A percentile compares a stretch with the other conserved stretches of the same genome.
These are phyloP conservation scores for Phoeniculus purpureus DNA, from an alignment of 2,797 vertebrate species.

Conservation along the genomic window DNA sequence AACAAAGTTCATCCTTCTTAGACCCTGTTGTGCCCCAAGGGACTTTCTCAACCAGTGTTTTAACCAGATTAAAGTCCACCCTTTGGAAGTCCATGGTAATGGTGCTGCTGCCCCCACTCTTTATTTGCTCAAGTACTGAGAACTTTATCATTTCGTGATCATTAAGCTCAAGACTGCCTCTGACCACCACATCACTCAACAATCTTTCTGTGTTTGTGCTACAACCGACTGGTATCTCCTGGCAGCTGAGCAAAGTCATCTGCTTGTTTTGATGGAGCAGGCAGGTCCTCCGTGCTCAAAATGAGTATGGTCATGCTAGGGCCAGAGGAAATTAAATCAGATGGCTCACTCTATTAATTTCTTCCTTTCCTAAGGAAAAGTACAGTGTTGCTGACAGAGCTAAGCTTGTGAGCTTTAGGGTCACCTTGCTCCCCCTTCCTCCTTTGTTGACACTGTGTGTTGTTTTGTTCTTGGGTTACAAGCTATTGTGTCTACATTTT, in stretches of 20 bases:
- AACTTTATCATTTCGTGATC: too few relatives aligned
- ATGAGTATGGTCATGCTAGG: neutral
- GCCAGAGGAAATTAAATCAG: neutral
- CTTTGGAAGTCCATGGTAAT: too few relatives aligned
- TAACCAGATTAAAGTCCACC: too few relatives aligned
- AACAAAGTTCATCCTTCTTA: too few relatives aligned
- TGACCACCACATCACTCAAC: too few relatives aligned
- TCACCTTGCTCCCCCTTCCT: constrained; percentile 13
- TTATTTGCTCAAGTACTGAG: too few relatives aligned
- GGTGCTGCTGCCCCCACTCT: too few relatives aligned
- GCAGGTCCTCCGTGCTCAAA: neutral
- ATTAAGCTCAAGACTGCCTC: too few relatives aligned
- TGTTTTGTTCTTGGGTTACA: neutral
- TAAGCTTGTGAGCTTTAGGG: neutral
- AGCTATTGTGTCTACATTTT: neutral
- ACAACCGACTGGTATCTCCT: neutral
- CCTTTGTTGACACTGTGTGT: neutral
- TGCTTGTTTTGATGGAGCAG: neutral
- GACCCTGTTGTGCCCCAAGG: too few relatives aligned
- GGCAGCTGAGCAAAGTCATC: neutral
- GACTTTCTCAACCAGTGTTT: too few relatives aligned
- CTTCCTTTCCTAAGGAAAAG: neutral
- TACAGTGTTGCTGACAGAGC: neutral
- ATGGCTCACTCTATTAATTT: neutral
- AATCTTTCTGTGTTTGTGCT: neutral